Conservation (phyloP, 2,797 vertebrate species). For the Aratinga solstitialis region DNA sequence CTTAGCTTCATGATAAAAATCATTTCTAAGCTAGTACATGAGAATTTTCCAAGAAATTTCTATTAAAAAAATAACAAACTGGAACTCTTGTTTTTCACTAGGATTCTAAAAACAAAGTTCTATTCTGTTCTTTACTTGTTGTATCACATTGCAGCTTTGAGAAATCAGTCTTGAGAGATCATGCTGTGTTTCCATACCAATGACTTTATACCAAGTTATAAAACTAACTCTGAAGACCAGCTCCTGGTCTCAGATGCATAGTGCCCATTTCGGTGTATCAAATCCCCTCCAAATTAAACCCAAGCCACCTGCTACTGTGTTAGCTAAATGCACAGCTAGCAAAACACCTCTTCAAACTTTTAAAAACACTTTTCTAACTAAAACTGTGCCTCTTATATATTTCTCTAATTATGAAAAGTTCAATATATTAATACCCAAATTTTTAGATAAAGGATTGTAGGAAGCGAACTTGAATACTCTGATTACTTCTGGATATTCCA, state of each 20-base stretch:
- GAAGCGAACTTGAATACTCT: not conserved
- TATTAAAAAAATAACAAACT: not conserved
- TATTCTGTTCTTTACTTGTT: slow-evolving; percentile 26
- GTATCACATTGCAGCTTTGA: slow-evolving; percentile 38
- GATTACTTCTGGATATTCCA: not conserved
- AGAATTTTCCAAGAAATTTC: not conserved
- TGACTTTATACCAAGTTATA: slow-evolving; percentile 37
- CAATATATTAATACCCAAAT: not conserved
- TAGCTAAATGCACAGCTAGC: not conserved
- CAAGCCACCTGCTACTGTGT: not conserved
- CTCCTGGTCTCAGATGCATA: slow-evolving; percentile 35
- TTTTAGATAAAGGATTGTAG: not conserved
- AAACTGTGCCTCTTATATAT: not conserved
- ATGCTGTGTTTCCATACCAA: slow-evolving; percentile 73
- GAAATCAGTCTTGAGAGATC: slow-evolving; percentile 56
- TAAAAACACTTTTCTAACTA: not conserved
- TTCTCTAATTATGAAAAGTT: not conserved
- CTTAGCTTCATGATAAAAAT: not conserved
- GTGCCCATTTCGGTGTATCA: not conserved
- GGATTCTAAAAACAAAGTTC: not conserved
- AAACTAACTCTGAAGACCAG: slow-evolving; percentile 46
- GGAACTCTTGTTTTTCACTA: not conserved
- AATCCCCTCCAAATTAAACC: not conserved
- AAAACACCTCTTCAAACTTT: not conserved
- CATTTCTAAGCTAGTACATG: not conserved